These are phyloP conservation scores for Delia radicum DNA, from an alignment of 1,140 invertebrate genomes.

Conservation along the genomic window DNA sequence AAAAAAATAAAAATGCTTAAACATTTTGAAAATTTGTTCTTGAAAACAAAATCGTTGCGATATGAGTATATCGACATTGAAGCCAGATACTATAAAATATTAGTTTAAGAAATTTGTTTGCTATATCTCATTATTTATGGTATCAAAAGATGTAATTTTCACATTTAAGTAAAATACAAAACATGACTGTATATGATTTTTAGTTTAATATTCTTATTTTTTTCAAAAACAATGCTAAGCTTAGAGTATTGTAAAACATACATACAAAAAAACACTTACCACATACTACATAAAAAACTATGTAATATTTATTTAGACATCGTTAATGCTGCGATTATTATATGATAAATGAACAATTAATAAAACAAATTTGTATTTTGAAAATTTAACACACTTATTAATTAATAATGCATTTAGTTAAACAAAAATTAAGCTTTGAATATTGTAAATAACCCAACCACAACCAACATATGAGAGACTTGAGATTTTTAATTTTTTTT, in stretches of 20 bases:
- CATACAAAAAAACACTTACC: not conserved
- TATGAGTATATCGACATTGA: no score
- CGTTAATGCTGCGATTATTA: not conserved
- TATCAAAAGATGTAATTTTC: no score
- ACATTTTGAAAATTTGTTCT: no score
- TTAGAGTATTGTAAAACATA: not conserved
- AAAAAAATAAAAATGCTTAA: no score
- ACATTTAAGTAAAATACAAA: no score
- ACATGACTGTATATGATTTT: no score
- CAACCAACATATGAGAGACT: not conserved
- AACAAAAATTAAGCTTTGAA: conserved; percentile 12
- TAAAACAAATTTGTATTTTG: conserved; percentile 18
- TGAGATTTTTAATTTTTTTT: not conserved
- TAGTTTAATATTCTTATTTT: not conserved
- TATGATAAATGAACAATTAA: conserved; percentile 6
- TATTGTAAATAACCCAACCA: conserved; percentile 1
- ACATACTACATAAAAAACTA: conserved; percentile 9
- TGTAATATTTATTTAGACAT: conserved; percentile 10
- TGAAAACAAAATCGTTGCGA: no score
- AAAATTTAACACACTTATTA: conserved; percentile 13
- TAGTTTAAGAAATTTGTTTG: no score
- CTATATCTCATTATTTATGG: no score
- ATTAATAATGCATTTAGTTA: not conserved
- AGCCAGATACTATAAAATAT: no score
- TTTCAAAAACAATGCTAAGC: conserved; percentile 4